A percentile compares a stretch with the other conserved stretches of the same genome.
Evolutionary conservation across 2,113 vertebrate genomes (phyloP).

Genomic region (Chloropsis hardwickii): DNA sequence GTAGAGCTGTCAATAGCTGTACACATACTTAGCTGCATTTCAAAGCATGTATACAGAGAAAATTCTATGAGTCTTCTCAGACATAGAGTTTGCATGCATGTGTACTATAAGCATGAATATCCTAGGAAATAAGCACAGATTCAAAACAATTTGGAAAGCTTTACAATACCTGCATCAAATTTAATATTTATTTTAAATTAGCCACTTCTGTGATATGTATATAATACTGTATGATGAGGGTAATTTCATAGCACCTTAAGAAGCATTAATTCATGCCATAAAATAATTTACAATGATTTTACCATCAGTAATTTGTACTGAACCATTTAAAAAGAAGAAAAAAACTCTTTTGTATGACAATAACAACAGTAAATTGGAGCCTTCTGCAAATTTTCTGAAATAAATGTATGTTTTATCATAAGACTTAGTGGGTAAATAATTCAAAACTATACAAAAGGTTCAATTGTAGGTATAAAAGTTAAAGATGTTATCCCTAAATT

Average conservation of each 20-base stretch:
- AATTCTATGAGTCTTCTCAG: not conserved
- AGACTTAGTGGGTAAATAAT: constrained; percentile 27
- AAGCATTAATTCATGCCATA: constrained; percentile 4
- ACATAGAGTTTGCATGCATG: not conserved
- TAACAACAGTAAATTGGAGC: constrained; percentile 21
- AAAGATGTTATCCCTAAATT: not conserved
- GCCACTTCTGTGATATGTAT: not conserved
- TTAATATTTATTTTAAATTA: constrained; percentile 44
- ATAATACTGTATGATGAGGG: constrained; percentile 33
- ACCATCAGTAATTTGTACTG: not conserved
- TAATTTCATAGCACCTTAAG: constrained; percentile 23
- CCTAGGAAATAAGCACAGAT: not conserved
- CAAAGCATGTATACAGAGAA: not conserved
- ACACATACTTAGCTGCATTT: not conserved
- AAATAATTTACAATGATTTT: constrained; percentile 34
- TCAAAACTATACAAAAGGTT: constrained; percentile 10
- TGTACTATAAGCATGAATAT: not conserved
- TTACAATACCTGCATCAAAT: not conserved
- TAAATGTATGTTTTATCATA: constrained; percentile 9
- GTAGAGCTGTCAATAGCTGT: not conserved
- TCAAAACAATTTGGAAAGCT: not conserved
- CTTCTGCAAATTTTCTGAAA: constrained; percentile 23
- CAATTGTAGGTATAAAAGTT: not conserved
- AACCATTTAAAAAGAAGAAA: not conserved
- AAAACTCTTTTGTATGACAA: not conserved